Percentiles rank a stretch among this genome's conserved stretches.
These are phyloP conservation scores for Malacosoma neustria DNA, from an alignment of 2,888 invertebrate genomes.

Conservation along the genomic window DNA sequence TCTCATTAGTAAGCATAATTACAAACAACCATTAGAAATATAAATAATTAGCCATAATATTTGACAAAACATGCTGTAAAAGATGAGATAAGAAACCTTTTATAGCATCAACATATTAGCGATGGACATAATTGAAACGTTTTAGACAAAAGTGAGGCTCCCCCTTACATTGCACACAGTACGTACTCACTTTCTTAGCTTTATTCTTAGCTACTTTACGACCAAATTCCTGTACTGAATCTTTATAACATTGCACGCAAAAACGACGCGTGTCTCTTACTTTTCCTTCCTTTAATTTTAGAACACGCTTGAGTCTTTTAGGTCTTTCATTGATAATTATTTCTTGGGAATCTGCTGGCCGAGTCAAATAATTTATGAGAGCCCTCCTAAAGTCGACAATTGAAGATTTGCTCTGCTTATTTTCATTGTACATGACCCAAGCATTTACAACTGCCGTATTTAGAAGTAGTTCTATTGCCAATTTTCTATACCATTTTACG, in stretches of 20 bases:
- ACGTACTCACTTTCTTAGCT: conserved; percentile 22
- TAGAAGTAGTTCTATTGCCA: conserved; percentile 25
- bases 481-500: conserved; percentile 18
- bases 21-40: conserved; percentile 19
- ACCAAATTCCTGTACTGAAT: conserved; percentile 18
- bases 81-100: conserved; percentile 16
- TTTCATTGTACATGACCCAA: conserved; percentile 16
- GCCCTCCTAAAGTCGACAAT: conserved; percentile 12
- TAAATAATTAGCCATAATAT: conserved; percentile 19
- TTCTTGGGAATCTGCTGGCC: conserved; percentile 14
- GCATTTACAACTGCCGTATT: conserved; percentile 26
- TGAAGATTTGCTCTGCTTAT: conserved; percentile 9
- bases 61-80: conserved; percentile 17
- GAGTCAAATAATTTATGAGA: conserved; percentile 8
- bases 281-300: conserved; percentile 20
- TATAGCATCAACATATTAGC: conserved; percentile 17
- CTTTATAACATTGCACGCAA: conserved; percentile 22
- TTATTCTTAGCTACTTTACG: conserved; percentile 22
- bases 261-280: conserved; percentile 21
- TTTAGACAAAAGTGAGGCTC: conserved; percentile 19
- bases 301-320: conserved; percentile 19
- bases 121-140: conserved; percentile 20
- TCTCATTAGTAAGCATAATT: conserved; percentile 18
- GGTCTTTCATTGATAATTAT: conserved; percentile 18
- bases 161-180: conserved; percentile 18